These are phyloP conservation scores for Sesia apiformis DNA, from an alignment of 2,888 invertebrate species.

Conservation along the genomic window DNA sequence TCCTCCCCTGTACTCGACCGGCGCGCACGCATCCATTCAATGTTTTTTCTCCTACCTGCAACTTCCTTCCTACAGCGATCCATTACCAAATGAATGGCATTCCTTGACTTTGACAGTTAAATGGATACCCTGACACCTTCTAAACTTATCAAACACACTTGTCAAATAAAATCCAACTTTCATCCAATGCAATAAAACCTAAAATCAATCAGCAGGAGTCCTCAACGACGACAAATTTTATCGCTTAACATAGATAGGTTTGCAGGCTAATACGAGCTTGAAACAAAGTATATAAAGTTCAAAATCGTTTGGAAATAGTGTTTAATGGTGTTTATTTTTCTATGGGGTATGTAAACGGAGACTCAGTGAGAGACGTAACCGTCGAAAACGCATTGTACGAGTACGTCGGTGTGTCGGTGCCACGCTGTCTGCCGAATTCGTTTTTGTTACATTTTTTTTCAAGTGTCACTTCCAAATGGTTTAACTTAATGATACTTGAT, in stretches of 20 bases:
- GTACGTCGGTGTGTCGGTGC: conserved; percentile 44
- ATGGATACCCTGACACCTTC: conserved; percentile 50
- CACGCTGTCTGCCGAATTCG: conserved; percentile 51
- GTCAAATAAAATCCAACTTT: neutral
- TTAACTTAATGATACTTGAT: conserved; percentile 39
- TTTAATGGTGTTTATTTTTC: neutral
- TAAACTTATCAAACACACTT: neutral
- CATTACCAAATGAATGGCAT: conserved; percentile 65
- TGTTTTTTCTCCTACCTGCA: conserved; percentile 53
- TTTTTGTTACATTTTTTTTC: conserved; percentile 27
- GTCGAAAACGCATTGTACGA: neutral
- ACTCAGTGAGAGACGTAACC: neutral
- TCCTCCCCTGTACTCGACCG: conserved; percentile 8
- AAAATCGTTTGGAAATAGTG: conserved; percentile 11
- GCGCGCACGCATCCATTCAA: conserved; percentile 41
- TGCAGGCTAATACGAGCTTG: conserved; percentile 4
- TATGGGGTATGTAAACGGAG: neutral
- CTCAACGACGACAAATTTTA: too few species aligned
- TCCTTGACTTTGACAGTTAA: conserved; percentile 55
- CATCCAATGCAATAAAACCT: neutral
- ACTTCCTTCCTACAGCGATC: conserved; percentile 71
- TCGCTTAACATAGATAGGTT: too few species aligned
- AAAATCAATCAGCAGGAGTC: neutral
- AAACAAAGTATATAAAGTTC: conserved; percentile 5
- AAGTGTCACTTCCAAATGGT: conserved; percentile 18